phyloP scores from a whole-genome alignment of 2,888 invertebrate species.

The Ornithoptera priamus region DNA sequence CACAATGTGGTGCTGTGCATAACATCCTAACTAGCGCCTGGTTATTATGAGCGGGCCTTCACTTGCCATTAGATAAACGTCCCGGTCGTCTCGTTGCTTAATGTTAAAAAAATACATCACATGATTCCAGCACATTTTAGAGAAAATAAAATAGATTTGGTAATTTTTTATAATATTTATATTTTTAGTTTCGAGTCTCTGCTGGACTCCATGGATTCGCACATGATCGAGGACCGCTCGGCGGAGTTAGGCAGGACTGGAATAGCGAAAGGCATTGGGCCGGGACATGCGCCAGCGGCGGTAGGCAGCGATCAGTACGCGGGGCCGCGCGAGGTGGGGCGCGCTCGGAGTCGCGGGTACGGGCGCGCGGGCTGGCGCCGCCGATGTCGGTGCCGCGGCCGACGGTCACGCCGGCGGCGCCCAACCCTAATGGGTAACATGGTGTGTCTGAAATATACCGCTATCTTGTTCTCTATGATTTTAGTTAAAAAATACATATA shows the following conservation, averaged over 20 bases:
- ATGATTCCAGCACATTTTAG: too few relatives aligned
- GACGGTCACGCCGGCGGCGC: slow-evolving; percentile 69
- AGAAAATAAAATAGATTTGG: too few relatives aligned
- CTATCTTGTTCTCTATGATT: slow-evolving; percentile 53
- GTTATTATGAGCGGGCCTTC: too few relatives aligned
- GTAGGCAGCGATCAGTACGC: slow-evolving; percentile 36
- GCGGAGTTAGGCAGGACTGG: slow-evolving; percentile 51
- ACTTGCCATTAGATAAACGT: too few relatives aligned
- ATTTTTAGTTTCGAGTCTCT: slow-evolving; percentile 61
- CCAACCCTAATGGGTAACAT: slow-evolving; percentile 75
- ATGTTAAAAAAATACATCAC: too few relatives aligned
- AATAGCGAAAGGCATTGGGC: slow-evolving; percentile 38
- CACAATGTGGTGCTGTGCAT: too few relatives aligned
- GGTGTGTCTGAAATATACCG: slow-evolving; percentile 72
- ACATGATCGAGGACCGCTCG: slow-evolving; percentile 70
- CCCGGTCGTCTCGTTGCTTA: too few relatives aligned
- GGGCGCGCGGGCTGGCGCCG: slow-evolving; percentile 54
- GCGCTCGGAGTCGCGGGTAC: slow-evolving; percentile 62
- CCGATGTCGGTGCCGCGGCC: slow-evolving; percentile 71
- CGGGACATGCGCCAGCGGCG: slow-evolving; percentile 39
- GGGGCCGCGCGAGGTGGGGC: slow-evolving; percentile 56
- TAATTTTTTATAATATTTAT: not conserved
- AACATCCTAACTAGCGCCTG: too few relatives aligned
- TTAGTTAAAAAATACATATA: not conserved
- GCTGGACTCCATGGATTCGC: slow-evolving; percentile 62